Evolutionary conservation across 2,797 vertebrate species (phyloP), one percentile per base, ranked within the genome.

Genomic region (Chelidonichthys spinosus): DNA sequence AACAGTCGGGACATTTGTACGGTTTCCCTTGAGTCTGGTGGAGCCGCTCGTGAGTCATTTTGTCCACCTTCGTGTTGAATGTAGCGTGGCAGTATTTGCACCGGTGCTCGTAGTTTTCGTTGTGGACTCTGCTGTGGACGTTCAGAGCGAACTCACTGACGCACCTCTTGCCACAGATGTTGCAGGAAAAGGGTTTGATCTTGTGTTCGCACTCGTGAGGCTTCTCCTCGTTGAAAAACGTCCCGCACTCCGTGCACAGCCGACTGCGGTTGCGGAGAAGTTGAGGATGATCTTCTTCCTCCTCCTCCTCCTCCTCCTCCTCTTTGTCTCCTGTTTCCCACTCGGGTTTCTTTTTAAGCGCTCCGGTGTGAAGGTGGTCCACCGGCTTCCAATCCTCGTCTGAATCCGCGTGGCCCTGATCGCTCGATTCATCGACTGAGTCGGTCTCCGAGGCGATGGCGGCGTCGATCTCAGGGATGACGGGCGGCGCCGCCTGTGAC

Each of bases 161-260:
- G 2, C 72, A 90, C 18, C 86, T 76, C 63, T 86, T 87, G 0
- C 87, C 87, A 55, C 89, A 90, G 6, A 83, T 77, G 9, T 82
- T 85, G 70, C 89, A 90, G 8, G 72, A 67, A 49, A 35, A 83
- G 0, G 83, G 87, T 68, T 85, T 87, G 0, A 42, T 32, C 55
- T 86, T 88, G 55, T 87, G 78, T 44, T 87, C 78, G 7, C 87
- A 90, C 0, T 52, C 75, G 70, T 88, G 87, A 59, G 56, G 42
- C 52, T 47, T 73, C 4, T 2, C 32, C 9, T 46, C 46, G 37
- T 33, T 42, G 17, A 66, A 85, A 42, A 88, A 85, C n/a, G 1
- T 58, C 3, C 89, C 87, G 40, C 87, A 89, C 0, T 91, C 87
- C 7, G 85, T 58, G 69, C 87, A 89, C 33, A 89, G 88, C 15